phyloP scores from a whole-genome alignment of 2,888 invertebrate species.

The Agonopterix arenella region DNA sequence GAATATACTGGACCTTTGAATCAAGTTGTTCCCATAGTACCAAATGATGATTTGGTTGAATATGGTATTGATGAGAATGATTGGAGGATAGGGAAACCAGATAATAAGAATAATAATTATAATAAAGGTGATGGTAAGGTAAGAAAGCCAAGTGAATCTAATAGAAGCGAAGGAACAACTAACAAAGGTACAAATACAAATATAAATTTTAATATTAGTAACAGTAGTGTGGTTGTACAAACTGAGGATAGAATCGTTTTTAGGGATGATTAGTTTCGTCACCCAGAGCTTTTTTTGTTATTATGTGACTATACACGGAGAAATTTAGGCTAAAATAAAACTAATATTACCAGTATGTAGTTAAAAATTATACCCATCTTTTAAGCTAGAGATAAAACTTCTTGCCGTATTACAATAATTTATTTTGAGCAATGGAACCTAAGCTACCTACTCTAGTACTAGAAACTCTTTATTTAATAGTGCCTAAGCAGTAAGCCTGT shows the following conservation, averaged over 20 bases:
- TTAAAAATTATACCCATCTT: too few species aligned
- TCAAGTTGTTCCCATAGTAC: background rate
- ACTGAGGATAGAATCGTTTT: slow-evolving; percentile 15
- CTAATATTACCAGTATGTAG: too few species aligned
- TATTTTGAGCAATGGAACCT: too few species aligned
- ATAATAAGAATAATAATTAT: background rate
- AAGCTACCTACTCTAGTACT: too few species aligned
- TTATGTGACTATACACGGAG: too few species aligned
- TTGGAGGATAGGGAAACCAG: slow-evolving; percentile 30
- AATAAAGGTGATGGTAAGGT: slow-evolving; percentile 1
- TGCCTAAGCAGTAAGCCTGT: too few species aligned
- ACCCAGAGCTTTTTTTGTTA: background rate
- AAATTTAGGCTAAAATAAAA: too few species aligned
- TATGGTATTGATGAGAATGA: slow-evolving; percentile 31
- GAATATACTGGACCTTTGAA: slow-evolving; percentile 10
- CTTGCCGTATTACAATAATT: too few species aligned
- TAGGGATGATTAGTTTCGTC: slow-evolving; percentile 8
- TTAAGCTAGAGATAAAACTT: too few species aligned
- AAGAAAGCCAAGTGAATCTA: too few species aligned
- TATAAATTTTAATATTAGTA: slow-evolving; percentile 24
- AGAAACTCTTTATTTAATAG: too few species aligned
- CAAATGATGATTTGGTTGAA: slow-evolving; percentile 8
- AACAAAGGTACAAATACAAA: background rate
- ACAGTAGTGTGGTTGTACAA: slow-evolving; percentile 26
- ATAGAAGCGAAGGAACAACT: too few species aligned